These are phyloP conservation scores for Drosophila grimshawi DNA, from an alignment of 1,140 invertebrate species.

Conservation along the genomic window DNA sequence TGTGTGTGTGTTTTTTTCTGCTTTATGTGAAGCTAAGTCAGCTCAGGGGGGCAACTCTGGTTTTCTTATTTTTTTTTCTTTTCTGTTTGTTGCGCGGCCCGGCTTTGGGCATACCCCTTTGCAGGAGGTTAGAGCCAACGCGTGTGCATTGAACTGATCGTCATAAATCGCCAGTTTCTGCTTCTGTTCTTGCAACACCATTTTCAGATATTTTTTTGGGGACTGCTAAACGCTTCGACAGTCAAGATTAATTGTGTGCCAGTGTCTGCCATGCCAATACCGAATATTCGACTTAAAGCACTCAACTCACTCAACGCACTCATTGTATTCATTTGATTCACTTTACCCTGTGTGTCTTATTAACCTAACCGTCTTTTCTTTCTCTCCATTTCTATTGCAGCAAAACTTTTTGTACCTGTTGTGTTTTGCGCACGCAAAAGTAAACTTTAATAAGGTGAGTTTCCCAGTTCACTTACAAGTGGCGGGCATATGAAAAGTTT, in stretches of 20 bases:
- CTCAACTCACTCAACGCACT: slow-evolving; percentile 3
- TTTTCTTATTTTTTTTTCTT: no score
- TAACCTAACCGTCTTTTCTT: slow-evolving; percentile 11
- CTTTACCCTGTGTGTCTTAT: slow-evolving; percentile 9
- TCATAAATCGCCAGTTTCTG: slow-evolving; percentile 61
- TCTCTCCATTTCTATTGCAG: slow-evolving; percentile 40
- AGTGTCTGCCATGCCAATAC: slow-evolving; percentile 35
- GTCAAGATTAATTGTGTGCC: slow-evolving; percentile 45
- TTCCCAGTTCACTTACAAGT: background rate
- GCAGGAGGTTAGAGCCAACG: slow-evolving; percentile 49
- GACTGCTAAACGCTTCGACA: slow-evolving; percentile 30
- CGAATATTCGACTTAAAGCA: slow-evolving; percentile 15
- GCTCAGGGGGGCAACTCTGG: slow-evolving; percentile 22
- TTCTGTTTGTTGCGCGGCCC: background rate
- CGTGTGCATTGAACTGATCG: slow-evolving; percentile 66
- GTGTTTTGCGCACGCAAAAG: slow-evolving; percentile 52
- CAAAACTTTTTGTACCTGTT: slow-evolving; percentile 74
- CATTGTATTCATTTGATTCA: slow-evolving; percentile 13
- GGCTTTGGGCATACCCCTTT: slow-evolving; percentile 30
- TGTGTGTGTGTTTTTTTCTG: background rate
- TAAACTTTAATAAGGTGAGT: slow-evolving; percentile 55
- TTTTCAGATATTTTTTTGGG: background rate
- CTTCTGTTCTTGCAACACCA: background rate
- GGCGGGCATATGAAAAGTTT: slow-evolving; percentile 42
- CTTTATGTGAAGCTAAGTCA: slow-evolving; percentile 24